phyloP scores from a whole-genome alignment of 1,140 invertebrate genomes.

The Listronotus oregonensis region DNA sequence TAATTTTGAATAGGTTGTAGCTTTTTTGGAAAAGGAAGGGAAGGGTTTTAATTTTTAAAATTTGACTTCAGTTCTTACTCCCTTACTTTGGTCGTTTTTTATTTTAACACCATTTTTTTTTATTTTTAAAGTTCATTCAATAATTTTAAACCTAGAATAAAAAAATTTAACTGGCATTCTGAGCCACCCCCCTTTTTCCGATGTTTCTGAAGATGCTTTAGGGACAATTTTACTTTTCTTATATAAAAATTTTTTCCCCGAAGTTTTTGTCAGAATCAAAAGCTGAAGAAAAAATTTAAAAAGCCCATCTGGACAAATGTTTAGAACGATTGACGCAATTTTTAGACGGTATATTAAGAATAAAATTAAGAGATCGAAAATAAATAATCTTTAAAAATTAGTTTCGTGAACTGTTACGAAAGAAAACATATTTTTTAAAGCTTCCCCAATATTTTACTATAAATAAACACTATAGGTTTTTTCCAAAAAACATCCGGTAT shows the following conservation, averaged over 20 bases:
- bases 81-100: too few species aligned
- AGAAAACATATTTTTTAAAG: not conserved
- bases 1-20: too few species aligned
- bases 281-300: conserved; percentile 62
- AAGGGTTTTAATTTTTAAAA: too few species aligned
- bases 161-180: conserved; percentile 61
- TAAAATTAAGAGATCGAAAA: conserved; percentile 67
- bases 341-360: conserved; percentile 66
- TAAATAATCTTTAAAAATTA: conserved; percentile 15
- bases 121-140: conserved; percentile 66
- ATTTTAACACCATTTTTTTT: not conserved
- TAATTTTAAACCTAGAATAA: conserved; percentile 63
- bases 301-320: conserved; percentile 58
- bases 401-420: too few species aligned
- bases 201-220: conserved; percentile 64
- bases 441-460: too few species aligned
- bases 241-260: conserved; percentile 68
- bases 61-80: too few species aligned
- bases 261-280: conserved; percentile 61
- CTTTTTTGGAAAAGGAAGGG: too few species aligned
- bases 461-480: too few species aligned
- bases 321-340: conserved; percentile 61
- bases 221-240: conserved; percentile 66
- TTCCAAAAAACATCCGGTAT: too few species aligned
- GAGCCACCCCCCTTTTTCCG: conserved; percentile 58